Evolutionary conservation across 2,797 vertebrate species (phyloP), one percentile per base, ranked within the genome.

Genomic region (Takifugu ocellatus): DNA sequence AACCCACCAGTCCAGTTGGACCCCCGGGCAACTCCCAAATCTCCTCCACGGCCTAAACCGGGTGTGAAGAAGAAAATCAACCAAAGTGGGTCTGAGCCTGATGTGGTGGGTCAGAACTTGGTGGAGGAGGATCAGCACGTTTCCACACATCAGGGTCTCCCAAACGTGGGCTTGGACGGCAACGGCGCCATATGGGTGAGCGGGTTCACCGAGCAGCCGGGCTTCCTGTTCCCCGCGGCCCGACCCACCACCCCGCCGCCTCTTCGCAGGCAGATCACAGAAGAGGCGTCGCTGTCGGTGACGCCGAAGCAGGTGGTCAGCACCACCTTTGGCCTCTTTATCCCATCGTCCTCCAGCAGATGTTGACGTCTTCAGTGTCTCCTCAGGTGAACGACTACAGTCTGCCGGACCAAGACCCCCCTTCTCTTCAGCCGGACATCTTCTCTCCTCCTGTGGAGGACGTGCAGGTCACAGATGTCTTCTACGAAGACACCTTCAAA

Each of bases 171-270:
- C 9, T 73, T 86, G 27, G 74, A 78, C 2, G 44, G 80, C 2
- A 86, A 89, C 16, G 72, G 85, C 0, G 88, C 88, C 0, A 86
- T 87, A 56, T 90, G 87, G 78, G 70, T 89, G 25, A 73, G 73
- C 26, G 75, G 74, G n/a, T 59, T 57, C 1, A 85, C 88, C 0
- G 80, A 86, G 55, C 87, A 85, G 57, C 90, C 89, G 0, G 90
- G 88, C 24, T 89, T 89, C 74, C 79, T 91, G 54, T 89, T 89
- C 61, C 89, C 90, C 0, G 69, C 74, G 6, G 36, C 60, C 8
- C 66, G 58, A 56, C 72, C 78, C 0, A 88, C 82, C 2, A 58
- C 71, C 2, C 60, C 10, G 26, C 70, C 79, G 0, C 25, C 65
- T 0, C 31, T 68, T 27, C 84, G 70, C 11, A 61, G 72, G 16